Evolutionary conservation across 2,113 vertebrate genomes (phyloP).

Genomic region (Oncorhynchus kisutch): DNA sequence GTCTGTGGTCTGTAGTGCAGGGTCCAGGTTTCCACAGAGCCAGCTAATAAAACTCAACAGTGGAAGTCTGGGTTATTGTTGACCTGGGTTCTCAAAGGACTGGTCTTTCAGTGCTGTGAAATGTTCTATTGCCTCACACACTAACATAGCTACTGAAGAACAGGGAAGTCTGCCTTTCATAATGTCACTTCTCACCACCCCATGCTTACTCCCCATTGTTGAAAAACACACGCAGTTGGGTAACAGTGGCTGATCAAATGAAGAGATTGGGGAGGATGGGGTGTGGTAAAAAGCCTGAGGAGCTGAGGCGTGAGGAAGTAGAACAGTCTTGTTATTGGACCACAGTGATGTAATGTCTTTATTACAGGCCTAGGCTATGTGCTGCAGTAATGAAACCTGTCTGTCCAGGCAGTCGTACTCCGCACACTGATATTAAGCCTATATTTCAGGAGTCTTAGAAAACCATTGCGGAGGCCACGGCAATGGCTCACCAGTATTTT

Average conservation of each 20-base stretch:
- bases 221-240: neutral
- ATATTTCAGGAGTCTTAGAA: too few relatives aligned
- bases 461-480: too few relatives aligned
- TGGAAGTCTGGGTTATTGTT: constrained; percentile 35
- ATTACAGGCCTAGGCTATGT: neutral
- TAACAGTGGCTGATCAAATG: too few relatives aligned
- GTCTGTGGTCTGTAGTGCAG: neutral
- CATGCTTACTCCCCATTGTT: neutral
- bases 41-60: neutral
- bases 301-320: neutral
- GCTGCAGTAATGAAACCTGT: too few relatives aligned
- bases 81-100: constrained; percentile 2
- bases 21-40: constrained; percentile 11
- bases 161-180: neutral
- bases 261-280: neutral
- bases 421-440: too few relatives aligned
- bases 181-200: neutral
- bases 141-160: neutral
- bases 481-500: too few relatives aligned
- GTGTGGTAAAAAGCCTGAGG: too few relatives aligned
- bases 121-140: too few relatives aligned
- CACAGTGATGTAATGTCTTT: neutral
- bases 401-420: too few relatives aligned
- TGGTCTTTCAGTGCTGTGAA: too few relatives aligned
- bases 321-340: neutral